Base-by-base conservation (phyloP, 2,888 invertebrate species). In the Drosophila tripunctata region DNA sequence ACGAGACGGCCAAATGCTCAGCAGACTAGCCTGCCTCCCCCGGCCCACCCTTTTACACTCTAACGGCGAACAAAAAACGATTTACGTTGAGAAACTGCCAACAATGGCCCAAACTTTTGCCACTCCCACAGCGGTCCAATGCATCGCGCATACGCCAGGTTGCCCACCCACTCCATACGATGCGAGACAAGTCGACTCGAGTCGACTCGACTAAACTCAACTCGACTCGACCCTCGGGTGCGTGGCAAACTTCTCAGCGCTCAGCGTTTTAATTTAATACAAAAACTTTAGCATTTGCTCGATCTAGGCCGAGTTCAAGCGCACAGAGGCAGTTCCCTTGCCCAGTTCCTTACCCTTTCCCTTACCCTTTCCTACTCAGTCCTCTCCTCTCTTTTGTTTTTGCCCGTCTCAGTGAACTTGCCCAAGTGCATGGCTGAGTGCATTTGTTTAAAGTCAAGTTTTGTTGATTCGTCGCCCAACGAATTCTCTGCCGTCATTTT, bases 221-320 rank as follows among this genome's bases (percentile, higher is more conserved):
- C 8, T 44, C 12, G 24, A 38, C 24, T 35, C 43, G 54, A 15
- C 62, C 31, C 63, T 24, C 15, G 45, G 55, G 27, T 52, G 65
- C 38, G 47, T 58, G 36, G 50, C 56, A 85, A 85, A 82, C 52
- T 85, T 81, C 75, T 81, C 75, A 51, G 58, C 70, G 70, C 86
- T 67, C 71, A 47, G 81, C 87, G 70, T 86, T 83, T 86, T 88
- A 83, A 83, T 83, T 83, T 88, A 83, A 86, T 86, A 87, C 87
- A 87, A 74, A 86, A 83, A 86, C 83, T 83, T 88, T 68, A 50
- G 66, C 61, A 24, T 24, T 38, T 33, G 44, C 76, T 64, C 56
- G 57, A 50, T 70, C 71, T 75, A 76, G 61, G 77, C 67, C 61
- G 61, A 52, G 73, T 58, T 64, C 57, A 40, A 55, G 71, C 63